Evolutionary conservation across 2,888 invertebrate species (phyloP), one percentile per base, ranked within the genome.

Genomic region (Tanypteryx hageni): DNA sequence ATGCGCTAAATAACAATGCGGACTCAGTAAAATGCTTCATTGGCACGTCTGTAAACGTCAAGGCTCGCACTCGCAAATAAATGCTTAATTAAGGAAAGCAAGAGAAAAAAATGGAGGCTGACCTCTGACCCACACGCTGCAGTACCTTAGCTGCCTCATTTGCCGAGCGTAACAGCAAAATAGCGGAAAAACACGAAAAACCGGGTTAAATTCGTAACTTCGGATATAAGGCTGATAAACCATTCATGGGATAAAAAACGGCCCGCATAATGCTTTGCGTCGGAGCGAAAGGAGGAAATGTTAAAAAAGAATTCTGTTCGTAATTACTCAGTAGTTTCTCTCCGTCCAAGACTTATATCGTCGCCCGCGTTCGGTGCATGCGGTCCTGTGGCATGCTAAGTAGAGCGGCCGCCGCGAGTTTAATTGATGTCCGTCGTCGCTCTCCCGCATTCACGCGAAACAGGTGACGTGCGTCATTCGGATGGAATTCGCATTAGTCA

Each of bases 401-500:
- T 56, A 89, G 61, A 27, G 89, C 64, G 16, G 0, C 31, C 44
- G 83, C 57, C 83, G 57, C 56, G 89, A 64, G 61, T 89, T 89
- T 89, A 89, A 89, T 89, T 89, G 89, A 89, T 59, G 86, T 18
- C 27, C 59, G 56, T 83, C 59, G 86, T 59, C 16, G 13, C n/a
- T 16, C 81, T 56, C 83, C 2, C 1, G 86, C 86, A 86, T 86
- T 83, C 83, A 83, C 57, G 56, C 31, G 31, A 31, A 86, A 86
- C 86, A 86, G 86, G 86, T 86, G 86, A 86, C 86, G 31, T 59
- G 86, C 61, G 59, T 64, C 64, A 64, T 86, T 86, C 86, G 59
- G 61, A 59, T 59, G 89, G 44, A 89, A 89, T 89, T 89, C 89
- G 64, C 89, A 89, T 89, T 89, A 64, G 64, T 89, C 61, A 31